These are phyloP conservation scores for Ostrea edulis DNA, from an alignment of 1,140 invertebrate species.

Conservation along the genomic window DNA sequence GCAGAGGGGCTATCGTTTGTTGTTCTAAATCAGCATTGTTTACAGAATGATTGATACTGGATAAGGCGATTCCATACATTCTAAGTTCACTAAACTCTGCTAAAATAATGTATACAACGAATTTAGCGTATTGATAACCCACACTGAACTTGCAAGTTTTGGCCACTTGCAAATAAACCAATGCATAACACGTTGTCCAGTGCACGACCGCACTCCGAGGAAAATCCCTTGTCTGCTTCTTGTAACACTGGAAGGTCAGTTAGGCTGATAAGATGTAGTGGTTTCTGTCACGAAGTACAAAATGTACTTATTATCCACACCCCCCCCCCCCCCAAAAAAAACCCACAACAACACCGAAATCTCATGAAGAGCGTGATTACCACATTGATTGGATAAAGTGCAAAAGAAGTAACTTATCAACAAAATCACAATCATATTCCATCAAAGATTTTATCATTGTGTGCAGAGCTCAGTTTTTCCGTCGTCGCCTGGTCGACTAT, in stretches of 20 bases:
- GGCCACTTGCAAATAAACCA: not conserved
- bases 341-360: too few species aligned
- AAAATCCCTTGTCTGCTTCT: too few species aligned
- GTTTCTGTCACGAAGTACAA: too few species aligned
- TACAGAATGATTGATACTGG: slow-evolving; percentile 14
- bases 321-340: too few species aligned
- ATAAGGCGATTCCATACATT: not conserved
- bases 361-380: not conserved
- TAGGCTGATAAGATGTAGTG: too few species aligned
- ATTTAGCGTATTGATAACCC: not conserved
- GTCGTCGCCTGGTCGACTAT: too few species aligned
- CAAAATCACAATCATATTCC: too few species aligned
- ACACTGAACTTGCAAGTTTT: slow-evolving; percentile 6
- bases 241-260: too few species aligned
- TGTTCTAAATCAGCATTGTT: slow-evolving; percentile 13
- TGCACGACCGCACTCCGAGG: not conserved
- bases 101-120: not conserved
- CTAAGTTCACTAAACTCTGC: slow-evolving; percentile 15
- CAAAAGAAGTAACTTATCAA: not conserved
- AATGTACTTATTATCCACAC: too few species aligned
- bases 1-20: not conserved
- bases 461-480: too few species aligned
- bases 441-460: too few species aligned
- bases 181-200: not conserved
- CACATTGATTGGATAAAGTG: not conserved